phyloP scores from a whole-genome alignment of 2,113 vertebrate genomes.

The Labrus mixtus region DNA sequence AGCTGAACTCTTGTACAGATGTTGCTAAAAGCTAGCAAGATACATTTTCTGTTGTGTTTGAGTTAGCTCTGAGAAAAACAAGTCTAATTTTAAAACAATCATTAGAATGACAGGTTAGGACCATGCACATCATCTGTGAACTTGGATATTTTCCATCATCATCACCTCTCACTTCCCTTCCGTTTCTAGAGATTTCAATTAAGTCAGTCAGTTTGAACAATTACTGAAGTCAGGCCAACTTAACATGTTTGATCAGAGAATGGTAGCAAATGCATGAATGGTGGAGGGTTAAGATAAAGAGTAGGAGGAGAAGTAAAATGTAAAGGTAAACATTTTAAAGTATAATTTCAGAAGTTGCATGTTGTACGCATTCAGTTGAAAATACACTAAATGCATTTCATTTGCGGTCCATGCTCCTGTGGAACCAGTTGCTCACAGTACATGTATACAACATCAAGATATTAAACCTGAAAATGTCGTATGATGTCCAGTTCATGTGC shows the following conservation, averaged over 20 bases:
- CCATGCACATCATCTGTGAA: not conserved
- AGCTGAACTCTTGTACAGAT: constrained; percentile 5
- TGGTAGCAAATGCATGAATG: constrained; percentile 38
- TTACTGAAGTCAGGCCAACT: constrained; percentile 49
- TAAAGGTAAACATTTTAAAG: constrained; percentile 54
- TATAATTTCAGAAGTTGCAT: constrained; percentile 39
- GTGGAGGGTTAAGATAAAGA: constrained; percentile 51
- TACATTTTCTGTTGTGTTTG: constrained; percentile 14
- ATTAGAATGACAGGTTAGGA: not conserved
- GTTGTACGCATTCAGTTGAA: constrained; percentile 4
- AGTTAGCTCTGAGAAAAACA: constrained; percentile 37
- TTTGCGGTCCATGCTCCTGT: constrained; percentile 12
- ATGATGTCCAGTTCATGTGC: constrained; percentile 26
- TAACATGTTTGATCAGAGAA: constrained; percentile 57
- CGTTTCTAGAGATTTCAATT: constrained; percentile 15
- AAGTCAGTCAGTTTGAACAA: constrained; percentile 53
- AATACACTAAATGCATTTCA: constrained; percentile 16
- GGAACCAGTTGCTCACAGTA: constrained; percentile 2
- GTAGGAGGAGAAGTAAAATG: constrained; percentile 32
- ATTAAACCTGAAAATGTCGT: constrained; percentile 36
- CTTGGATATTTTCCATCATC: no score
- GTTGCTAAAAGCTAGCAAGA: not conserved
- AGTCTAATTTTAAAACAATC: constrained; percentile 57
- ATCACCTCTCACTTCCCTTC: not conserved
- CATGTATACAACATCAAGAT: constrained; percentile 66